Base-by-base conservation (phyloP, 2,113 vertebrate genomes). In the Puntigrus tetrazona region DNA sequence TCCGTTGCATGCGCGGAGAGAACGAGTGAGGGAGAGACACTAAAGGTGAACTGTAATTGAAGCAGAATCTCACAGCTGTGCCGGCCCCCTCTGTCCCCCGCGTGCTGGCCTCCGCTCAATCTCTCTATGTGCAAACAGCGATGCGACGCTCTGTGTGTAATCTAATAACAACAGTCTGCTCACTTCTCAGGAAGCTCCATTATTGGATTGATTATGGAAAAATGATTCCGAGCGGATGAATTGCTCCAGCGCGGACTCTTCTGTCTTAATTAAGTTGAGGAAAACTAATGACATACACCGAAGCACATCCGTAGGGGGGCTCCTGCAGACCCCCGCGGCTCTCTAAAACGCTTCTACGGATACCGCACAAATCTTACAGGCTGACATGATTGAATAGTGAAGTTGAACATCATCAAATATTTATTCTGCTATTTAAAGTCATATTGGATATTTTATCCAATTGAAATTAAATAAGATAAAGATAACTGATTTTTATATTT, bases 1-100 rank as follows among this genome's bases (percentile, higher is more conserved):
- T 69, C 65, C 34, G 18, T 8, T 67, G 63, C 63, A 67, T 65
- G 14, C 63, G 72, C 10, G 73, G 45, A 82, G 31, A 73, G 29
- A 73, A 9, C 45, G 61, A 45, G 25, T 59, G 47, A 75, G 69
- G 74, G 50, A 74, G 38, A 70, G 73, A 67, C 45, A 81, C 18
- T 72, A 72, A 85, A 63, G 34, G 82, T 61, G 43, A 70, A 14
- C 47, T 34, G 41, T 84, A 88, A 84, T 85, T 85, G 87, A 86
- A 83, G 87, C 85, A 72, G 74, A 87, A 65, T 45, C 27, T 45
- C 72, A 69, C 87, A 87, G 86, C 88, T 84, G 88, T 59, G 80
- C 27, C 47, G 11, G 36, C 78, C 31, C 57, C 72, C 86, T 72
- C 43, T 47, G 65, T 69, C 31, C 34, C 34, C 65, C 31, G 5